These are phyloP conservation scores for Pachypeltis micranthus DNA, from an alignment of 1,140 invertebrate species.

Conservation along the genomic window DNA sequence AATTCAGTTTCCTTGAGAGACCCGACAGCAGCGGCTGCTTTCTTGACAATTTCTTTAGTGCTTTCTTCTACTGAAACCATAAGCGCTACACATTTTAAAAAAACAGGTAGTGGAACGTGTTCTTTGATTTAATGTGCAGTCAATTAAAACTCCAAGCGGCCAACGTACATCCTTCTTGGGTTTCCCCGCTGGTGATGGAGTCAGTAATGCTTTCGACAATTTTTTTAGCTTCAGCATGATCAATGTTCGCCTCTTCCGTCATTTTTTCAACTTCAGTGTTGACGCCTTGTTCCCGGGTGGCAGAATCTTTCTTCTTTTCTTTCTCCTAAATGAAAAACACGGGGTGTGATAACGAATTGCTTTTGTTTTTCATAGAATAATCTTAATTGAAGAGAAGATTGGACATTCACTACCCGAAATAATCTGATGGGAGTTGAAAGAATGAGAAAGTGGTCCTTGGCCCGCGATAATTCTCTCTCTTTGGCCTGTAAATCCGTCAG, in stretches of 20 bases:
- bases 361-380: too few species aligned
- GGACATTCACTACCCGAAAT: too few species aligned
- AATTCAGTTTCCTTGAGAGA: constrained; percentile 90
- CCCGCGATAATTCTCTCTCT: too few species aligned
- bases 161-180: constrained; percentile 55
- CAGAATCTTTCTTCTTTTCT: constrained; percentile 35
- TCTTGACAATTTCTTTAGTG: constrained; percentile 77
- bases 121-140: background rate
- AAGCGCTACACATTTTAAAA: background rate
- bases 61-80: constrained; percentile 58
- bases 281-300: constrained; percentile 28
- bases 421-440: too few species aligned
- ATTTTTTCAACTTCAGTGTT: constrained; percentile 27
- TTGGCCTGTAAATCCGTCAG: too few species aligned
- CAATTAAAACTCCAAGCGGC: background rate
- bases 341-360: too few species aligned
- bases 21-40: constrained; percentile 77
- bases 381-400: too few species aligned
- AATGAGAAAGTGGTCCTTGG: too few species aligned
- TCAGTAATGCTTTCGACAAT: constrained; percentile 82
- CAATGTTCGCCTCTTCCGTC: constrained; percentile 39
- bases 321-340: constrained; percentile 35
- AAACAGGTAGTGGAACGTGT: background rate
- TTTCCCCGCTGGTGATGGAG: constrained; percentile 62
- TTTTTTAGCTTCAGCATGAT: constrained; percentile 80